Percentiles rank a stretch among this genome's conserved stretches.
phyloP scores from a whole-genome alignment of 2,113 vertebrate genomes.

The Xiphias gladius region DNA sequence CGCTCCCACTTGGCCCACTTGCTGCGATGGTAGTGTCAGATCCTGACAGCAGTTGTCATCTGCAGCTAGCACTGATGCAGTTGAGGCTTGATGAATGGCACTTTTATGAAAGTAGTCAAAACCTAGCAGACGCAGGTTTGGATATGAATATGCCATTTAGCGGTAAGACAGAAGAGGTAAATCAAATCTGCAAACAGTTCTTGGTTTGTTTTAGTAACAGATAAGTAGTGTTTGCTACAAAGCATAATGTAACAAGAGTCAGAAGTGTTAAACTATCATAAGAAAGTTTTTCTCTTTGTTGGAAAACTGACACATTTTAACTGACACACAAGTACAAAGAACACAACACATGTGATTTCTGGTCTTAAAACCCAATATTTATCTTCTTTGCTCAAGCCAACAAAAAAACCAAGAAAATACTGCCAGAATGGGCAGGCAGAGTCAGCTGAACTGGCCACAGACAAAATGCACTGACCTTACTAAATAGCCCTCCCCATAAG shows the following conservation, averaged over 20 bases:
- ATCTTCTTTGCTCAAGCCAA: background rate
- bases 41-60: conserved; percentile 81
- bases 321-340: background rate
- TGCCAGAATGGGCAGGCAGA: background rate
- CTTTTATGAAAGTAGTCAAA: conserved; percentile 71
- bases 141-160: conserved; percentile 46
- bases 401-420: background rate
- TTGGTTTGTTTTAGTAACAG: conserved; percentile 5
- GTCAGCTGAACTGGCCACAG: background rate
- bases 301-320: background rate
- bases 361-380: background rate
- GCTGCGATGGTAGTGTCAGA: conserved; percentile 70
- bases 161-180: conserved; percentile 10
- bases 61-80: conserved; percentile 61
- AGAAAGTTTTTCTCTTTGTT: conserved; percentile 3
- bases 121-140: conserved; percentile 47
- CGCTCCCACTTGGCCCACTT: conserved; percentile 75
- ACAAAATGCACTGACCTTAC: background rate
- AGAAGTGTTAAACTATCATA: conserved; percentile 2
- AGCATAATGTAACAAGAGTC: background rate
- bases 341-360: background rate
- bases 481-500: background rate
- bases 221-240: background rate
- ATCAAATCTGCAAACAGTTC: conserved; percentile 30
- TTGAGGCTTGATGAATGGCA: conserved; percentile 71